Percentiles rank a stretch among this genome's conserved stretches.
phyloP scores from a whole-genome alignment of 1,140 invertebrate species.

The Phocides pigmalion region DNA sequence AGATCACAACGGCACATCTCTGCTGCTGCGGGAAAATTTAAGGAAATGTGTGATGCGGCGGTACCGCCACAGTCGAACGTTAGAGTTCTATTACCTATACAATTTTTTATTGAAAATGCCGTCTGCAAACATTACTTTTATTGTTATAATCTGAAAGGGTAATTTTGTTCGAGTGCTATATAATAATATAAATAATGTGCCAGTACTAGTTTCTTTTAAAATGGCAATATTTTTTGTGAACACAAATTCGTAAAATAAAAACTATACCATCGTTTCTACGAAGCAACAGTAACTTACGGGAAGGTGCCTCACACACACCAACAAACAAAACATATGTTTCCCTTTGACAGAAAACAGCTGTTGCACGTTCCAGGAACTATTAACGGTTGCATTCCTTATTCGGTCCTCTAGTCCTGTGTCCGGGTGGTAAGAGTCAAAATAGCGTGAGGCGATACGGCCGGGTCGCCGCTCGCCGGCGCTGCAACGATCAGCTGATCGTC shows the following conservation, averaged over 20 bases:
- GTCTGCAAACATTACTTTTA: no score
- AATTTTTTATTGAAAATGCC: no score
- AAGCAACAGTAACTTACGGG: conserved; percentile 24
- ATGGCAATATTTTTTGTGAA: not conserved
- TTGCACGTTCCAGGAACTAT: conserved; percentile 47
- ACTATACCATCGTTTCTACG: conserved; percentile 43
- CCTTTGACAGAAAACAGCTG: conserved; percentile 64
- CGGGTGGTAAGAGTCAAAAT: conserved; percentile 26
- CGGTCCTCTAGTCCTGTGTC: not conserved
- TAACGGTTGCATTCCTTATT: conserved; percentile 38
- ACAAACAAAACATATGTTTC: conserved; percentile 55
- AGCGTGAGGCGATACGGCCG: not conserved
- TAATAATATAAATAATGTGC: no score
- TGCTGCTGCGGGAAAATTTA: no score
- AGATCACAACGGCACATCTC: no score
- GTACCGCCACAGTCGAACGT: no score
- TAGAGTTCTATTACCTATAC: no score
- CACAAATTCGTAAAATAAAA: conserved; percentile 34
- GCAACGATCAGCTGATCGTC: conserved; percentile 40
- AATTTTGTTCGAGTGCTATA: no score
- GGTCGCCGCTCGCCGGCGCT: no score
- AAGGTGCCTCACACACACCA: conserved; percentile 37
- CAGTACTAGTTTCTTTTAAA: not conserved
- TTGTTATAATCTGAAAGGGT: no score
- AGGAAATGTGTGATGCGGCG: no score